Base-by-base conservation (phyloP, 2,888 invertebrate species). In the Hofmannophila pseudospretella region DNA sequence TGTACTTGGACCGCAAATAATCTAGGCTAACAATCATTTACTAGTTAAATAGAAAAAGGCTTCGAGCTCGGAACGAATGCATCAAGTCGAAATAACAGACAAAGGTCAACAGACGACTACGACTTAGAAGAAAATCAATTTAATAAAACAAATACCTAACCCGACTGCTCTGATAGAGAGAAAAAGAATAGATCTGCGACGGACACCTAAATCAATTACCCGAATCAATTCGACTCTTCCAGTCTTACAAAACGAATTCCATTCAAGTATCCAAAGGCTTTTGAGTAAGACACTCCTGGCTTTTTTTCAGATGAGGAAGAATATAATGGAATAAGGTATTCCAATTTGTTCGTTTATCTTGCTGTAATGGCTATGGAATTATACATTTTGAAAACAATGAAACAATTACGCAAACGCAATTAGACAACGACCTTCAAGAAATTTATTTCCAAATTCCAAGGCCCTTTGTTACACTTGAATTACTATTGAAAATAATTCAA, bases 191-290 rank as follows among this genome's bases (percentile, higher is more conserved):
- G 3, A 16, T 5, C 30, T 20, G n/a, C 12, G 37, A 41, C 54
- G 47, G 42, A 49, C 51, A 46, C 44, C 46, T 58, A 60, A 67
- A 62, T 60, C 61, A 66, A 63, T 67, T 64, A 64, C 60, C 36
- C 39, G 47, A 58, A 59, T 61, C 60, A 60, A 67, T 67, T 66
- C 49, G 45, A 58, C 51, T 65, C 51, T 54, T 46, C 36, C 39
- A 45, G 54, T 63, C 51, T 56, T 47, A 38, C 40, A 46, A 51
- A 61, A 51, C 44, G 54, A 57, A 62, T 59, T 66, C 50, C 42
- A 47, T 51, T 58, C 47, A 39, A 54, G 47, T 44, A 46, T 47
- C 41, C 43, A 39, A 51, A 40, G 49, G 55, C 54, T 55, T 55
- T 55, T 45, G 44, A 51, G 38, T 38, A 34, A 42, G 47, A 47